These are phyloP conservation scores for Neosalanx taihuensis DNA, from an alignment of 2,797 vertebrate species.

Conservation along the genomic window DNA sequence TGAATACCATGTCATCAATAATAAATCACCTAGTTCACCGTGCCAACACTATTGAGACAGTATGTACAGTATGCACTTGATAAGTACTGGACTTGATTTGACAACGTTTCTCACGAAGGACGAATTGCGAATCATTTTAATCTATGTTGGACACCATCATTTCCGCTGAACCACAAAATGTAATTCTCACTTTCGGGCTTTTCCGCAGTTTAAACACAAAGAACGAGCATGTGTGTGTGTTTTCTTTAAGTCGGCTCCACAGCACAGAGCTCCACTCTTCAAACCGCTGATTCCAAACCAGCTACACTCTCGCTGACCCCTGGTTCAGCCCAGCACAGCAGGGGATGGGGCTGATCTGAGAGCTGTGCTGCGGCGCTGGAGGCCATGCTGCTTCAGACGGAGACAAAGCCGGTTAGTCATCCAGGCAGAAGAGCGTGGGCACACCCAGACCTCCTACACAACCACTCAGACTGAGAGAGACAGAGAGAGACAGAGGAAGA, in stretches of 20 bases:
- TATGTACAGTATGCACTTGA: too few species aligned
- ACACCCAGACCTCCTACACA: slow-evolving; percentile 5
- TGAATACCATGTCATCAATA: too few species aligned
- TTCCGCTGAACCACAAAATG: too few species aligned
- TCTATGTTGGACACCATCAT: too few species aligned
- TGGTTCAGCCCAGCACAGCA: not conserved
- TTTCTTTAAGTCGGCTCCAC: not conserved
- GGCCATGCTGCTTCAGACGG: not conserved
- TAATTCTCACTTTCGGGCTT: too few species aligned
- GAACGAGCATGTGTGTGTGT: not conserved
- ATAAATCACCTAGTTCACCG: too few species aligned
- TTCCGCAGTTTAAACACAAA: too few species aligned
- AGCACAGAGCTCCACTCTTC: not conserved
- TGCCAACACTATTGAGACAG: too few species aligned
- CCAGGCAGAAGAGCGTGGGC: slow-evolving; percentile 6
- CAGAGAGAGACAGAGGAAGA: not conserved
- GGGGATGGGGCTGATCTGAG: not conserved
- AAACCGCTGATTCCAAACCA: not conserved
- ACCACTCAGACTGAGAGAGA: slow-evolving; percentile 1
- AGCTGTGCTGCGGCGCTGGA: not conserved
- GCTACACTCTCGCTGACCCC: not conserved
- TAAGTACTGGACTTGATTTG: too few species aligned
- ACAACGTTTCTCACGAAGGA: too few species aligned
- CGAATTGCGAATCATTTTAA: too few species aligned
- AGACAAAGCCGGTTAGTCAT: slow-evolving; percentile 6